A percentile compares a stretch with the other conserved stretches of the same genome.
Conservation (phyloP, 2,797 vertebrate genomes). For the Hyperoplus lanceolatus region DNA sequence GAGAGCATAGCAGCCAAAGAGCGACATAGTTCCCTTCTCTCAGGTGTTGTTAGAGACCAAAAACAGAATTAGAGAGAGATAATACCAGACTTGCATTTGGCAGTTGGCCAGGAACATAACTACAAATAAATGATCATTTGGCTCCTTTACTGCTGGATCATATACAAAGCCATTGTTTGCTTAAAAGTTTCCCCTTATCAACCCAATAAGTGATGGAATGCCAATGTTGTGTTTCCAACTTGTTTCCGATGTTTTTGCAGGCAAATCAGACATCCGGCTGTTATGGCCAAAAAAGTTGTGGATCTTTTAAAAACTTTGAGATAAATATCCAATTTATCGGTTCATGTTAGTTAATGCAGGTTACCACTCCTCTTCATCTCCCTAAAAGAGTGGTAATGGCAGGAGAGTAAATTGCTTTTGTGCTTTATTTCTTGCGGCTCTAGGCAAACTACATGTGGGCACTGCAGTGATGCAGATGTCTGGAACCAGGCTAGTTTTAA, state of each 20-base stretch:
- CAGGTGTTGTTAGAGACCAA: neutral
- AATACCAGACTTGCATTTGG: neutral
- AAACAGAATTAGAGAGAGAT: no score
- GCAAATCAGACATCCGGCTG: neutral
- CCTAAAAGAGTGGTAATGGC: neutral
- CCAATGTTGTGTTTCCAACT: neutral
- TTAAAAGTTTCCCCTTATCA: neutral
- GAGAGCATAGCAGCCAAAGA: neutral
- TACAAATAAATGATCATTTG: neutral
- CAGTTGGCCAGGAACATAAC: neutral
- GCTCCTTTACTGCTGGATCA: neutral
- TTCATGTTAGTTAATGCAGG: neutral
- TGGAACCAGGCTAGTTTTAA: constrained; percentile 8
- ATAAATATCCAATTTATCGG: neutral
- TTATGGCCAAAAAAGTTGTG: neutral
- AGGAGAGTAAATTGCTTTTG: neutral
- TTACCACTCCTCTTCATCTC: neutral
- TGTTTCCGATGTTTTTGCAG: neutral
- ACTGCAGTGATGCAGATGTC: constrained; percentile 32
- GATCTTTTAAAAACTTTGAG: neutral
- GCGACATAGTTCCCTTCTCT: neutral
- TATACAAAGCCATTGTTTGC: neutral
- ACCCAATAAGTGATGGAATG: neutral
- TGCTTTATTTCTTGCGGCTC: neutral
- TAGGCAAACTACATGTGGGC: neutral